Base-by-base conservation (phyloP, 2,113 vertebrate species). In the Nymphicus hollandicus region DNA sequence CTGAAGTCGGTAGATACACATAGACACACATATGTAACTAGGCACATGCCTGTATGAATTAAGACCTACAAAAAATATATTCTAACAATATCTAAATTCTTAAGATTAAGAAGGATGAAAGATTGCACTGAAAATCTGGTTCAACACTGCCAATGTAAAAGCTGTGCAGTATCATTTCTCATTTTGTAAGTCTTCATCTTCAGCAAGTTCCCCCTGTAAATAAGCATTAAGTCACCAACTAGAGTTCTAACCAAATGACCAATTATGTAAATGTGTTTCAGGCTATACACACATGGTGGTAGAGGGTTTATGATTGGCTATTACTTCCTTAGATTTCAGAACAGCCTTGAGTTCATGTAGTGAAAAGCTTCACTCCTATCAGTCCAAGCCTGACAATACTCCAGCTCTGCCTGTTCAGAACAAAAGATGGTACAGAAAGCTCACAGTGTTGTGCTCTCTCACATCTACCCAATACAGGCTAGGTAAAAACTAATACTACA, bases 81-180 rank as follows among this genome's bases (percentile, higher is more conserved):
- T 88, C 73, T 82, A 95, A 69, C 61, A 81, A 43, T 49, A 69
- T 35, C 78, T 56, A 88, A 86, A 95, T 56, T 76, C n/a, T 86
- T 53, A 83, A 37, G 17, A n/a, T 47, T 61, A 77, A 77, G 44
- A 41, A 84, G 7, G 27, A 81, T 76, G 47, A 91, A 86, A 87
- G 39, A 96, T 87, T 94, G 86, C 93, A 95, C 88, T 73, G 81
- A 79, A 95, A 95, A 93, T 63, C 41, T 70, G 66, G 35, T 91
- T 87, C 64, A 88, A 91, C 56, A 85, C 73, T 92, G 88, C 65
- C 86, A 88, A 80, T 4, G 44, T 92, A 94, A 88, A 78, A 87
- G 61, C 53, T 96, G 85, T 88, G 91, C 89, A 95, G 86, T 4
- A 13, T 11, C 29, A 33, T 27, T 88, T 92, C 53, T 64, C 52